Percentiles rank a stretch among this genome's conserved stretches.
Evolutionary conservation across 1,140 invertebrate genomes (phyloP).

Genomic region (Pseudoatta argentina): DNA sequence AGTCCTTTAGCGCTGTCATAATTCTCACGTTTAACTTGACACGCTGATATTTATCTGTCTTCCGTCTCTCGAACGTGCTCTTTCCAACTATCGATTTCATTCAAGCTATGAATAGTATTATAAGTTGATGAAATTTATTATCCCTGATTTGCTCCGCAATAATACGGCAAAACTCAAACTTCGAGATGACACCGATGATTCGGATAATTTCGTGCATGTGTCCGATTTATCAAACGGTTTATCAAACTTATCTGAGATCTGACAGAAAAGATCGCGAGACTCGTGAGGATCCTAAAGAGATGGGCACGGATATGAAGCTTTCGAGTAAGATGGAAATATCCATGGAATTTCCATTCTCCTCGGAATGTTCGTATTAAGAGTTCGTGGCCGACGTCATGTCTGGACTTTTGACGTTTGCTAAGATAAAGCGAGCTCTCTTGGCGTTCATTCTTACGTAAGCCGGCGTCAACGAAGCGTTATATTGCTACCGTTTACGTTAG

Average conservation of each 20-base stretch:
- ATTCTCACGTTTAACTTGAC: not conserved
- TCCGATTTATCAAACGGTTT: not conserved
- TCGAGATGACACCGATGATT: not conserved
- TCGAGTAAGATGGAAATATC: conserved; percentile 49
- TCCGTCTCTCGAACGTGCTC: not conserved
- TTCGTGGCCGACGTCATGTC: conserved; percentile 38
- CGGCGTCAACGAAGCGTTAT: conserved; percentile 30
- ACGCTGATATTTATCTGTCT: not conserved
- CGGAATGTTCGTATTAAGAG: conserved; percentile 67
- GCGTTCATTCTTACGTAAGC: conserved; percentile 53
- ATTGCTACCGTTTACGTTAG: conserved; percentile 59
- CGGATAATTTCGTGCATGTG: not conserved
- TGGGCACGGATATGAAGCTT: not conserved
- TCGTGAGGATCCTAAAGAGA: not conserved
- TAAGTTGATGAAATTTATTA: not conserved
- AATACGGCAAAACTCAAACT: not conserved
- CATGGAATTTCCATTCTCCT: conserved; percentile 51
- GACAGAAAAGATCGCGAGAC: not conserved
- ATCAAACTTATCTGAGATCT: not conserved
- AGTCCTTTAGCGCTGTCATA: not conserved
- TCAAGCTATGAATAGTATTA: not conserved
- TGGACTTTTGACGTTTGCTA: conserved; percentile 33
- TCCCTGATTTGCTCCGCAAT: not conserved
- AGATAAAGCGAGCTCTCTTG: conserved; percentile 41
- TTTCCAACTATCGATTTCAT: not conserved